Conservation (phyloP, 2,113 vertebrate species). For the Anas platyrhynchos region DNA sequence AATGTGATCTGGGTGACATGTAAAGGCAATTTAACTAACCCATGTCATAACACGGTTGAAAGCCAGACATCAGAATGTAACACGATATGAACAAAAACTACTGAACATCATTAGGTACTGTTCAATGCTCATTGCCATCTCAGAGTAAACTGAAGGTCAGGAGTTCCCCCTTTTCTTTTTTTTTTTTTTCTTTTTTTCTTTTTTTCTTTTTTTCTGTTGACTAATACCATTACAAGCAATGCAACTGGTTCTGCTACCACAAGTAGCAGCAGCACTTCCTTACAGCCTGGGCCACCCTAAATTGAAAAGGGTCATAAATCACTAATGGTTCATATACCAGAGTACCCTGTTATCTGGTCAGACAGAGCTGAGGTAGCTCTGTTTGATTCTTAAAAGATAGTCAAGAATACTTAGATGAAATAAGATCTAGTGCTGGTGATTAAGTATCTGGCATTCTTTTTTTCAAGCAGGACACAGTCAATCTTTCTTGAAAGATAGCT, state of each 20-base stretch:
- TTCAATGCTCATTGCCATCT: not conserved
- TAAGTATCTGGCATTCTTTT: not conserved
- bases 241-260: not conserved
- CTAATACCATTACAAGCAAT: not conserved
- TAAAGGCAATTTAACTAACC: not conserved
- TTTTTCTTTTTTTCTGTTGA: not conserved
- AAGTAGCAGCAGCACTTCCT: not conserved
- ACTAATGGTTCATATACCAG: not conserved
- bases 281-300: not conserved
- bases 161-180: not conserved
- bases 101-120: not conserved
- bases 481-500: not conserved
- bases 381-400: not conserved
- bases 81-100: not conserved
- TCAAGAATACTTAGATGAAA: not conserved
- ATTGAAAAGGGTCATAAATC: not conserved
- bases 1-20: not conserved
- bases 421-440: not conserved
- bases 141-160: not conserved
- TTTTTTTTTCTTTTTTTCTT: too few species aligned
- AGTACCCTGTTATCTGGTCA: not conserved
- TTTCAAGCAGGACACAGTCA: not conserved
- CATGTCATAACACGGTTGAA: not conserved
- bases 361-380: not conserved
- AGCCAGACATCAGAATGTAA: not conserved